A percentile compares a stretch with the other conserved stretches of the same genome.
phyloP scores from a whole-genome alignment of 2,888 invertebrate species.

The Standfussiana lucernea region DNA sequence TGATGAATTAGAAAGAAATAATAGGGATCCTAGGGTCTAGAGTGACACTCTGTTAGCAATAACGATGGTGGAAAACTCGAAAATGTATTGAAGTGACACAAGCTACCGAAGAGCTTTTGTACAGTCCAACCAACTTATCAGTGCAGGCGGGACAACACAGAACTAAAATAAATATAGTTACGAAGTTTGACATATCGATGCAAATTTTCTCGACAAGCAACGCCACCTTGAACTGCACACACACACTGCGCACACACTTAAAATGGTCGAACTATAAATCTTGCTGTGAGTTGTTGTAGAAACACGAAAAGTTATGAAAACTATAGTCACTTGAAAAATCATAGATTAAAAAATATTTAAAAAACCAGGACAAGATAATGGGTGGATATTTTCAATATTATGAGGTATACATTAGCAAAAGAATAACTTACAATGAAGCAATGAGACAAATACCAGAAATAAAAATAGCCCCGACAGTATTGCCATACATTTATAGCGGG shows the following conservation, averaged over 20 bases:
- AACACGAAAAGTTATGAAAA: too few relatives aligned
- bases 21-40: not conserved
- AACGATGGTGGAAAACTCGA: too few relatives aligned
- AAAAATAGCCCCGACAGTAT: conserved; percentile 14
- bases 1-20: not conserved
- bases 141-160: too few relatives aligned
- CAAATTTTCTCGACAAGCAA: too few relatives aligned
- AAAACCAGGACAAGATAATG: not conserved
- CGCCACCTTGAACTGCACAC: too few relatives aligned
- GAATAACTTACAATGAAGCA: conserved; percentile 41
- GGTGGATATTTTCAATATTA: not conserved
- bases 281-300: too few relatives aligned
- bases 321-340: too few relatives aligned
- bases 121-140: not conserved
- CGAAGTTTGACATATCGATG: too few relatives aligned
- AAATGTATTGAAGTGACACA: not conserved
- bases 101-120: not conserved
- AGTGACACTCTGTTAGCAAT: not conserved
- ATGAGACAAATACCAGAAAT: conserved; percentile 33
- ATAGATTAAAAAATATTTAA: not conserved
- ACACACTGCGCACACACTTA: too few relatives aligned
- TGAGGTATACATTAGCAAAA: not conserved
- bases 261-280: too few relatives aligned
- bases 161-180: too few relatives aligned
- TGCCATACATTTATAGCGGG: conserved; percentile 27